phyloP scores from a whole-genome alignment of 2,113 vertebrate genomes.

The Beaufortia kweichowensis region DNA sequence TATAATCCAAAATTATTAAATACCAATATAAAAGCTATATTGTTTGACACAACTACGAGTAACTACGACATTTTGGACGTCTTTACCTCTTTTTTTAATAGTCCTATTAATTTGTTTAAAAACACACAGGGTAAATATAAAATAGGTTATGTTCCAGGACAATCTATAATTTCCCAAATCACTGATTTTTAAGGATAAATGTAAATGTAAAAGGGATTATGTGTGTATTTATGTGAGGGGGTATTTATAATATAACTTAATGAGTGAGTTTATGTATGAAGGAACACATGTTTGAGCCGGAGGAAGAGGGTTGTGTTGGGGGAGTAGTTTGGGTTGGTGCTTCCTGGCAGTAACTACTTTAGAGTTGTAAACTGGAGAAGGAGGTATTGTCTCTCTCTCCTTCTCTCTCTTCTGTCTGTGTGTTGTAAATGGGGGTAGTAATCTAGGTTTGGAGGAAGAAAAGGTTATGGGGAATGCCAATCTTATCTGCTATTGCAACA shows the following conservation, averaged over 20 bases:
- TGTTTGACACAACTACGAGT: no score
- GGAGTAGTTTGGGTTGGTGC: conserved; percentile 40
- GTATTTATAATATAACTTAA: neutral
- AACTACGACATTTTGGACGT: no score
- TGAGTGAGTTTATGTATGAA: conserved; percentile 36
- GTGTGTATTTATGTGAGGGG: no score
- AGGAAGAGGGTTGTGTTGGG: conserved; percentile 18
- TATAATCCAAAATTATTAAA: no score
- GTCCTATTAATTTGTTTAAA: no score
- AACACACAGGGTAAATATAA: no score
- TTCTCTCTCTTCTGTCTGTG: conserved; percentile 38
- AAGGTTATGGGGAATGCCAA: conserved; percentile 47
- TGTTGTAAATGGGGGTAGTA: conserved; percentile 45
- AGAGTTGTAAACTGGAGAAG: conserved; percentile 48
- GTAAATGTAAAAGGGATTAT: no score
- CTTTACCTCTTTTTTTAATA: no score
- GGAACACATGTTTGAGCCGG: neutral
- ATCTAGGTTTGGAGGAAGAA: conserved; percentile 41
- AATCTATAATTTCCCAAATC: no score
- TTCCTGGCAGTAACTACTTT: conserved; percentile 52
- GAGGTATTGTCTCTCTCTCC: conserved; percentile 33
- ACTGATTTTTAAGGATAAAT: neutral
- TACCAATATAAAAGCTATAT: no score
- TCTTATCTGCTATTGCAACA: conserved; percentile 48
- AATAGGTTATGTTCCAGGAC: no score